A percentile compares a stretch with the other conserved stretches of the same genome.
These are phyloP conservation scores for Papilio polyxenes DNA, from an alignment of 1,140 invertebrate genomes.

Conservation along the genomic window DNA sequence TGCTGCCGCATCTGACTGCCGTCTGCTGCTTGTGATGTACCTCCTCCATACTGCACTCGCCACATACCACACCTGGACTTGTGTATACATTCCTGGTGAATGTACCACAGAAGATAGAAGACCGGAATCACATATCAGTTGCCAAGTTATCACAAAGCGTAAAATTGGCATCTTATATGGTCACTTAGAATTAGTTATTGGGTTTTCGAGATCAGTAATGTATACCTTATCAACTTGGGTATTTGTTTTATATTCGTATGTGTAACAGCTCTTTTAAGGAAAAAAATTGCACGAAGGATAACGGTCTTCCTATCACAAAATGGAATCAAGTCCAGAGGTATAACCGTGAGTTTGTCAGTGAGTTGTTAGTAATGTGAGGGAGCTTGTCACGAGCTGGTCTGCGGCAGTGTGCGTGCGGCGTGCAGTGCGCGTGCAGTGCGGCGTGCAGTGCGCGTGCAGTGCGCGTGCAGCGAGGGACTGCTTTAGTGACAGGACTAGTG, in stretches of 20 bases:
- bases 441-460: no score
- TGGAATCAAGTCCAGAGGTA: not conserved
- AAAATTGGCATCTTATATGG: not conserved
- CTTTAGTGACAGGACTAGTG: constrained; percentile 27
- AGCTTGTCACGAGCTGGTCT: no score
- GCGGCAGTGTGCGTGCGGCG: no score
- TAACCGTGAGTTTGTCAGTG: not conserved
- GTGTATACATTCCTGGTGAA: not conserved
- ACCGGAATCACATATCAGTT: not conserved
- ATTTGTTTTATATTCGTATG: not conserved
- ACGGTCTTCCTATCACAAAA: not conserved
- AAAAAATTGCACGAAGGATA: not conserved
- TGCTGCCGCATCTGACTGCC: constrained; percentile 41
- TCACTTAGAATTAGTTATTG: not conserved
- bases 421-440: not conserved
- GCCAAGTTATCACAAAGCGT: not conserved
- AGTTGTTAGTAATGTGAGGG: not conserved
- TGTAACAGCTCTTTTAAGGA: not conserved
- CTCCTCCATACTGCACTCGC: constrained; percentile 40
- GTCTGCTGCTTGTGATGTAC: constrained; percentile 50
- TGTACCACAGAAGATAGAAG: not conserved
- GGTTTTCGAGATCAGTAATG: not conserved
- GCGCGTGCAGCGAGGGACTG: not conserved
- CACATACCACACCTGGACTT: not conserved
- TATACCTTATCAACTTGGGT: not conserved